Conservation (phyloP, 2,113 vertebrate genomes). For the Neopipo cinnamomea region DNA sequence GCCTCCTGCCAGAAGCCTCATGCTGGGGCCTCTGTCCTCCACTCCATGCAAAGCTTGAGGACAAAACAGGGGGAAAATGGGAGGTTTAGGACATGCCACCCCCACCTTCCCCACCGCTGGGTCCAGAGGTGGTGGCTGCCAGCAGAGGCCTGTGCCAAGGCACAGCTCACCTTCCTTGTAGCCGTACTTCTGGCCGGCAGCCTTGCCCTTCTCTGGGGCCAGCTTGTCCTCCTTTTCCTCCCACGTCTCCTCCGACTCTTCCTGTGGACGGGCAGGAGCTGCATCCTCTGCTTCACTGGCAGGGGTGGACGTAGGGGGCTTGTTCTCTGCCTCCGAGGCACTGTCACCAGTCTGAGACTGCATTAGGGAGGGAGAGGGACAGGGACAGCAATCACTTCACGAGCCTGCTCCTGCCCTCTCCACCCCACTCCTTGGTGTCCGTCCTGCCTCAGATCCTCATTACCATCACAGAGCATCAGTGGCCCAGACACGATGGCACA, state of each 20-base stretch:
- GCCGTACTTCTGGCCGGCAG: slow-evolving; percentile 88
- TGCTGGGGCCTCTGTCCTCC: background rate
- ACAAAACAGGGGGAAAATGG: background rate
- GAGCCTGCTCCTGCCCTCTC: background rate
- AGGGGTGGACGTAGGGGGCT: slow-evolving; percentile 41
- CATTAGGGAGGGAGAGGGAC: background rate
- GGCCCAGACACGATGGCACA: slow-evolving; percentile 59
- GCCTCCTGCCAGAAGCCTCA: background rate
- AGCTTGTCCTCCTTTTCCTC: slow-evolving; percentile 96
- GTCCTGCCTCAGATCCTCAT: slow-evolving; percentile 17
- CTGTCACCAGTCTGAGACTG: slow-evolving; percentile 66
- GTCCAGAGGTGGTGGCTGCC: background rate
- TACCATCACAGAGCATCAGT: slow-evolving; percentile 52
- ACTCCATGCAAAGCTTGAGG: background rate
- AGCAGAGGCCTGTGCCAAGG: background rate
- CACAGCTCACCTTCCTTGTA: slow-evolving; percentile 89
- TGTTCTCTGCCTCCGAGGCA: slow-evolving; percentile 70
- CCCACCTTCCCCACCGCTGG: background rate
- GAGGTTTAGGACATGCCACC: background rate
- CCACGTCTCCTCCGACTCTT: slow-evolving; percentile 90
- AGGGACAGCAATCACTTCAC: background rate
- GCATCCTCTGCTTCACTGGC: slow-evolving; percentile 58
- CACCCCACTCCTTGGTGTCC: background rate
- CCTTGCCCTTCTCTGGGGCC: slow-evolving; percentile 88
- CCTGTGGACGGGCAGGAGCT: slow-evolving; percentile 64